Percentiles rank a stretch among this genome's conserved stretches.
Evolutionary conservation across 1,140 invertebrate genomes (phyloP).

Genomic region (Anastrepha obliqua): DNA sequence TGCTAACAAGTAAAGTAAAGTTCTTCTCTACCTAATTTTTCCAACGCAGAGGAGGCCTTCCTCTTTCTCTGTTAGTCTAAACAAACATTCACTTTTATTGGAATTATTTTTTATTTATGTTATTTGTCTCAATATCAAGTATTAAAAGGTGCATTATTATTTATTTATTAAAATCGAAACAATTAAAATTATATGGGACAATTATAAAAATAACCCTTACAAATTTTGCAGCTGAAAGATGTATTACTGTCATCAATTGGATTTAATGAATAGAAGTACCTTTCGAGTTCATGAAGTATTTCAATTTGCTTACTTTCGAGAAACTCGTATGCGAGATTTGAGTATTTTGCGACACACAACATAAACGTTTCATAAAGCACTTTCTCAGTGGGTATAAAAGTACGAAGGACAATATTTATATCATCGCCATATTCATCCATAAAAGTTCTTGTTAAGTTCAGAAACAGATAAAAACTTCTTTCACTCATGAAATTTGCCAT

Average conservation of each 20-base stretch:
- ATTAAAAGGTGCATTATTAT: not conserved
- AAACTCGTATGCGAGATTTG: conserved; percentile 62
- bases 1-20: too few species aligned
- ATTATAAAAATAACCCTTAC: conserved; percentile 64
- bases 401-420: conserved; percentile 64
- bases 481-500: conserved; percentile 63
- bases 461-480: conserved; percentile 59
- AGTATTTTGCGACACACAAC: conserved; percentile 64
- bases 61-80: too few species aligned
- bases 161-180: not conserved
- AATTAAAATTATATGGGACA: not conserved
- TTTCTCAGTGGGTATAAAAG: conserved; percentile 67
- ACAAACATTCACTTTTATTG: too few species aligned
- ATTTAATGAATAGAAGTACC: conserved; percentile 60
- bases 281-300: conserved; percentile 61
- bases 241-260: conserved; percentile 54
- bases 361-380: conserved; percentile 66
- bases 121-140: not conserved
- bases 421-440: conserved; percentile 63
- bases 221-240: conserved; percentile 61
- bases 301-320: conserved; percentile 60
- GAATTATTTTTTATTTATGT: too few species aligned
- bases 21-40: too few species aligned
- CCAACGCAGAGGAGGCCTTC: too few species aligned
- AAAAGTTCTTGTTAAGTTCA: conserved; percentile 65